Evolutionary conservation across 2,888 invertebrate genomes (phyloP), one percentile per base, ranked within the genome.

Genomic region (Temnothorax rugatulus): DNA sequence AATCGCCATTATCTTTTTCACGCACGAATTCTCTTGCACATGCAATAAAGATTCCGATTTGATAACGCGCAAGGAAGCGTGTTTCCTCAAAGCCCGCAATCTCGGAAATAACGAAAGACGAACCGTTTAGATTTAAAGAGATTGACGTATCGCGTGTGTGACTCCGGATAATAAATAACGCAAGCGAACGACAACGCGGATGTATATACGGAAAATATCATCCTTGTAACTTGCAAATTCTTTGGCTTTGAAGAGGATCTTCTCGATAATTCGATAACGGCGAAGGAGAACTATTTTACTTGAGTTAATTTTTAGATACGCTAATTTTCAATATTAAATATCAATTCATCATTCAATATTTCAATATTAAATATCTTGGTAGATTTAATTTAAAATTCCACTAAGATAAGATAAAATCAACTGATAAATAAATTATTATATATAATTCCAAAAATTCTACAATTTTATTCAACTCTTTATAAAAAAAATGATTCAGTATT

Each of bases 81-180:
- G n/a, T 47, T 44, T 38, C n/a, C n/a, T 69, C 15, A 25, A n/a
- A 71, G 1, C 34, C 2, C 8, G 47, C 21, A 38, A 47, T 47
- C 5, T 64, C 21, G 50, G 47, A 75, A 75, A 34, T 50, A 25
- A 18, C 3, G 34, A 29, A 21, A 63, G 34, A 61, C 5, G 13
- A 50, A 50, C 5, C 38, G 11, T 75, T 75, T 50, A 47, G 13
- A 75, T 75, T 75, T 50, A 47, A 8, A 75, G 47, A 64, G 64
- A 63, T 75, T 34, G 63, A 75, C 21, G 3, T 29, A 47, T 29
- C 63, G 15, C 21, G 15, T 15, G 21, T 64, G 9, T 47, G 25
- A 76, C 0, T 50, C 11, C 8, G 18, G 18, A 64, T 66, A 76
- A 76, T 76, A 76, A 76, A 76, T 64, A 52, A 66, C 11, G 4